phyloP scores from a whole-genome alignment of 1,140 invertebrate genomes.

The Nephila pilipes region DNA sequence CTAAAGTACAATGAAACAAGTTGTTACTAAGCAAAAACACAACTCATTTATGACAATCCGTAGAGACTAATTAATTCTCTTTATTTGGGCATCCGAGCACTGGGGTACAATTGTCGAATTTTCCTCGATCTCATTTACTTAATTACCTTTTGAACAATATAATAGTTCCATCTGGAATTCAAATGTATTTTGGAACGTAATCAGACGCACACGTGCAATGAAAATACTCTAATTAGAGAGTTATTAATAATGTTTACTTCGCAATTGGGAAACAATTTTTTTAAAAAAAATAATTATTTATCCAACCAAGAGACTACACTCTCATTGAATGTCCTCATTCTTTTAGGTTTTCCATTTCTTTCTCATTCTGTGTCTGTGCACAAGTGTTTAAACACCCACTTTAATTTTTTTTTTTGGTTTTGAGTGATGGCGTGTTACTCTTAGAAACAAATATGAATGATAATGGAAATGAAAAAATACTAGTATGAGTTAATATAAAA shows the following conservation, averaged over 20 bases:
- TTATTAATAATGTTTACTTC: not conserved
- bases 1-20: not conserved
- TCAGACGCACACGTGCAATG: not conserved
- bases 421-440: not conserved
- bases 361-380: too few relatives aligned
- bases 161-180: not conserved
- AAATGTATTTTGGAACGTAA: not conserved
- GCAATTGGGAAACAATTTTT: not conserved
- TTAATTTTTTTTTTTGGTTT: not conserved
- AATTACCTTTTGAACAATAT: not conserved
- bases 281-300: too few relatives aligned
- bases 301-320: too few relatives aligned
- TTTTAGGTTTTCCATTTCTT: too few relatives aligned
- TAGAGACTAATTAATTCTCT: not conserved
- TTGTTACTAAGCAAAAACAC: not conserved
- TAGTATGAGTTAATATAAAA: not conserved
- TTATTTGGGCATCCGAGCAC: not conserved
- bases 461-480: not conserved
- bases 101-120: not conserved
- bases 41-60: not conserved
- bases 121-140: not conserved
- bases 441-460: too few relatives aligned
- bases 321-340: too few relatives aligned
- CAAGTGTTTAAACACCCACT: too few relatives aligned
- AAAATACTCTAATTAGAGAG: not conserved